Percentiles rank a stretch among this genome's conserved stretches.
Evolutionary conservation across 2,113 vertebrate species (phyloP).

Genomic region (Austrofundulus limnaeus): DNA sequence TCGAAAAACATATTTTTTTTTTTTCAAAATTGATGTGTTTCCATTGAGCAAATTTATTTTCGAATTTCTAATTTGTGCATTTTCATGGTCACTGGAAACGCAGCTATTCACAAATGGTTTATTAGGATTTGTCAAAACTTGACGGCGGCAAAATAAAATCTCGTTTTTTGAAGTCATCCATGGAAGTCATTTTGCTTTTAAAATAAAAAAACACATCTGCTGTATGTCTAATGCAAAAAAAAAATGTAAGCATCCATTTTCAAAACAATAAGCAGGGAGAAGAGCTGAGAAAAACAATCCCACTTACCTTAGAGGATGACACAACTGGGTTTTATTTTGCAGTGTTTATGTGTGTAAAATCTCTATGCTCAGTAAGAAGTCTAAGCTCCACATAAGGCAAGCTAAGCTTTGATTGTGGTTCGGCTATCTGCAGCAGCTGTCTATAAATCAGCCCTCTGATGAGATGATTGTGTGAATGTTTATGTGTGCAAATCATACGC

Average conservation of each 20-base stretch:
- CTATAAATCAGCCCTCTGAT: neutral
- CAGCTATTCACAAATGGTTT: neutral
- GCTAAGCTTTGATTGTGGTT: conserved; percentile 3
- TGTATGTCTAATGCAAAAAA: neutral
- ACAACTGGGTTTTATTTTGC: conserved; percentile 20
- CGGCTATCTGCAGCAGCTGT: conserved; percentile 1
- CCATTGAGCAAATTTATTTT: no score
- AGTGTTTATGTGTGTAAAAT: conserved; percentile 8
- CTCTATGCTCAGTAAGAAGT: neutral
- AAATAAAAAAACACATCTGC: neutral
- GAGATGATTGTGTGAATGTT: neutral
- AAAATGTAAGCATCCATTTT: conserved; percentile 6
- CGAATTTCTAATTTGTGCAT: no score
- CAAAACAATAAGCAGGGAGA: conserved; percentile 7
- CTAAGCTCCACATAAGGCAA: neutral
- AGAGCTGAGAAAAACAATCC: conserved; percentile 12
- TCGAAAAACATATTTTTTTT: no score
- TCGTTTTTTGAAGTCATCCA: neutral
- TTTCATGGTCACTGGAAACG: no score
- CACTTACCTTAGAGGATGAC: conserved; percentile 69
- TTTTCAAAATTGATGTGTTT: no score
- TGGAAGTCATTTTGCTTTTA: neutral
- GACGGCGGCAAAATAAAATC: neutral
- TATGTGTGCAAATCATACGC: neutral
- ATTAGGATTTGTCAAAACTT: neutral